Evolutionary conservation across 2,888 invertebrate species (phyloP).

Genomic region (Entomobrya proxima): DNA sequence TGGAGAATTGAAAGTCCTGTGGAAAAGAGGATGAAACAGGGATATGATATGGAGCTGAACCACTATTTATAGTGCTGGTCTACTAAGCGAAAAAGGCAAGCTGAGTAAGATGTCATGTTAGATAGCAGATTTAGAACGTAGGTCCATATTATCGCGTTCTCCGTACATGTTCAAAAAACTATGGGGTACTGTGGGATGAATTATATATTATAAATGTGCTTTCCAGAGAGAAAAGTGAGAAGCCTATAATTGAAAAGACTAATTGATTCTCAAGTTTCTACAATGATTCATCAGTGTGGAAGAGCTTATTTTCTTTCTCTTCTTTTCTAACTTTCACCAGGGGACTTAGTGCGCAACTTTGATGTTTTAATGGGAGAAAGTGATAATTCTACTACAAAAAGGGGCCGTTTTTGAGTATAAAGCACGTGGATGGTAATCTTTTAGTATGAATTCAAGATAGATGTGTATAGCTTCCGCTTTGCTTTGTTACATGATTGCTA

Average conservation of each 20-base stretch:
- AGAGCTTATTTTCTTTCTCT: background rate
- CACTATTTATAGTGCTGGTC: background rate
- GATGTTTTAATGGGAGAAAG: background rate
- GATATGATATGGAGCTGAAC: background rate
- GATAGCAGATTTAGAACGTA: background rate
- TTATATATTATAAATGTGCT: background rate
- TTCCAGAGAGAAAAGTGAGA: background rate
- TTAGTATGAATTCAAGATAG: too few species aligned
- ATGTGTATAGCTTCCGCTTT: too few species aligned
- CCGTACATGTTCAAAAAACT: too few species aligned
- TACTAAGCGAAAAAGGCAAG: background rate
- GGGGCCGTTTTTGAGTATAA: background rate
- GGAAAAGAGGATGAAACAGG: background rate
- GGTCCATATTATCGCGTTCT: too few species aligned
- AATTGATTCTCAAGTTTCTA: conserved; percentile 15
- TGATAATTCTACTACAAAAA: background rate
- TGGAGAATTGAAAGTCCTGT: conserved; percentile 17
- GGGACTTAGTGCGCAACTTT: conserved; percentile 8
- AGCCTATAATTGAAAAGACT: background rate
- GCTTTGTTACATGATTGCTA: too few species aligned
- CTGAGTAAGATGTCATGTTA: background rate
- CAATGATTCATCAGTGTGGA: conserved; percentile 15
- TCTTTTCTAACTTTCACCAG: background rate
- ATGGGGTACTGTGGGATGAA: background rate
- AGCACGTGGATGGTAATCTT: background rate